Evolutionary conservation across 2,113 vertebrate genomes (phyloP), one percentile per base, ranked within the genome.

Genomic region (Girardinichthys multiradiatus): DNA sequence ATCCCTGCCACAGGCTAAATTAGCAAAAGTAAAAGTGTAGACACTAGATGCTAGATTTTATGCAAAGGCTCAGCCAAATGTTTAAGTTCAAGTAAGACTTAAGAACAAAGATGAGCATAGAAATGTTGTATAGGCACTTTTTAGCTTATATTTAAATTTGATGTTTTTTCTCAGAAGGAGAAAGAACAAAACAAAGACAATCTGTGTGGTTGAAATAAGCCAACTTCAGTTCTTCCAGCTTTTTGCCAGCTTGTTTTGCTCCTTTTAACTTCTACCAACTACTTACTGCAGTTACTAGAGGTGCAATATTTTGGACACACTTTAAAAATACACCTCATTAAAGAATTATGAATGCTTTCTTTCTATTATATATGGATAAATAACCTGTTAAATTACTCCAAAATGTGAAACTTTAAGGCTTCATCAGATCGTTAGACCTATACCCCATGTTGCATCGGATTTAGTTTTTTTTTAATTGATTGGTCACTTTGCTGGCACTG

Each of bases 341-440:
- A 79, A 77, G 48, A 64, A 27, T 59, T 78, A 8, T 58, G 31
- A 81, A 65, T 69, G 29, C 21, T 48, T 42, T 77, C 84, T 87
- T 82, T 17, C 68, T 80, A 78, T 68, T 74, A 29, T 70, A 82
- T 86, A 84, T 75, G 78, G 29, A 72, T 68, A 70, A 58, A 57
- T 80, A 64, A 83, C 83, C 28, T 9, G 11, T 42, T 70, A 48
- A 37, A 68, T 80, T 80, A 64, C 61, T n/a, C 58, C 74, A 78
- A 80, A 81, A 51, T 80, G 78, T 71, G 69, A 62, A 45, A 73
- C 83, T 80, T 61, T 35, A 68, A 78, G 29, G 29, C 73, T 74
- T 17, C 48, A 75, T 72, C 73, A 83, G 75, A 81, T 86, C 63
- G 81, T 86, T 83, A 81, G 80, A 69, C 73, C 61, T 29, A 33